Conservation (phyloP, 2,113 vertebrate genomes). For the Pygoscelis adeliae region DNA sequence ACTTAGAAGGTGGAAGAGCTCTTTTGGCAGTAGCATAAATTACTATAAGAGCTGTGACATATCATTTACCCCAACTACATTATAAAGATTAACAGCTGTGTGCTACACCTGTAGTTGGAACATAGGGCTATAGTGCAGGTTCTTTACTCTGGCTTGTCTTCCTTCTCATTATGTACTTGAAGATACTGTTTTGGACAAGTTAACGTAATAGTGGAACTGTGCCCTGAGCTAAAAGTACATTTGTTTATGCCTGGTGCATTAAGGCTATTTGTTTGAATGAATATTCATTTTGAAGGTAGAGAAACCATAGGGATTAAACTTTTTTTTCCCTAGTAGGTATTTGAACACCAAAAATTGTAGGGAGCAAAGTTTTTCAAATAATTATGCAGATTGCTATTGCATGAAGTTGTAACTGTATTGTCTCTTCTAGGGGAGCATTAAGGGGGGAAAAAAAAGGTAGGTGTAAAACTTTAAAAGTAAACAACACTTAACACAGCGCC, state of each 20-base stretch:
- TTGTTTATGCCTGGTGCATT: background rate
- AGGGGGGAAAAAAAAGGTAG: background rate
- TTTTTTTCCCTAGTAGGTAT: background rate
- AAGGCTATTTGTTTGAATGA: background rate
- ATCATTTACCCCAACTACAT: background rate
- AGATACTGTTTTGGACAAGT: background rate
- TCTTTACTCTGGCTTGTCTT: background rate
- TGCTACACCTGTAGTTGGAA: background rate
- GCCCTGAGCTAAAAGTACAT: background rate
- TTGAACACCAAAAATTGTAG: background rate
- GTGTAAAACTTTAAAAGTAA: background rate
- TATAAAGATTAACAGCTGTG: background rate
- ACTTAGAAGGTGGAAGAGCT: background rate
- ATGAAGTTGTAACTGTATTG: background rate
- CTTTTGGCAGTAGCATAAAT: background rate
- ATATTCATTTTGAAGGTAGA: background rate
- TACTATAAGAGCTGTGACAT: background rate
- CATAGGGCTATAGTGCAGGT: background rate
- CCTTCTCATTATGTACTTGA: background rate
- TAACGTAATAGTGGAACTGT: background rate
- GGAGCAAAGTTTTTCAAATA: background rate
- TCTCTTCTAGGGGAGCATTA: background rate
- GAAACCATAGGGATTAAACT: background rate
- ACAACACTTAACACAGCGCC: too few relatives aligned
- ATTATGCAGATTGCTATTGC: background rate